Evolutionary conservation across 2,888 invertebrate genomes (phyloP).

Genomic region (Diaperis boleti): DNA sequence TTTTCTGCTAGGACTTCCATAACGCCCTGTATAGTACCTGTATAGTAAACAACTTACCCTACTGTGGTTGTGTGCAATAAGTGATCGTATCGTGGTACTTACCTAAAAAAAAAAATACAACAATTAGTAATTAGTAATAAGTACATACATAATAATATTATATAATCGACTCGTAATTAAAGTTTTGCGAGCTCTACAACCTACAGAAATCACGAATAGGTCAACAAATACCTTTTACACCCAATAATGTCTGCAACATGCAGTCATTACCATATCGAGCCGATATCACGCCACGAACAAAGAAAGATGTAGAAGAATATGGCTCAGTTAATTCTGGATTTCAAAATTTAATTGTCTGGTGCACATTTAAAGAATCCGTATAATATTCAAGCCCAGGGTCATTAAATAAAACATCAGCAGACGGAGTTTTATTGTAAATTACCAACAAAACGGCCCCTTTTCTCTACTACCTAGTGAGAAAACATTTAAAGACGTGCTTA

Average conservation of each 20-base stretch:
- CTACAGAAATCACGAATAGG: no score
- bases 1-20: no score
- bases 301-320: no score
- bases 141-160: background rate
- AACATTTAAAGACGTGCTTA: conserved; percentile 48
- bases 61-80: no score
- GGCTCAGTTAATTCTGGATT: no score
- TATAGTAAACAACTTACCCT: background rate
- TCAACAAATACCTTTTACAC: conserved; percentile 29
- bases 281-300: conserved; percentile 13
- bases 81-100: no score
- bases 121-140: conserved; percentile 9
- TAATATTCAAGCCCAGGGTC: conserved; percentile 18
- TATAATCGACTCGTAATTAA: conserved; percentile 24
- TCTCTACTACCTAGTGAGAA: conserved; percentile 41
- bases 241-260: conserved; percentile 34
- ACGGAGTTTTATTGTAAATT: conserved; percentile 39
- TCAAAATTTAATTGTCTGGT: no score
- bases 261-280: conserved; percentile 31
- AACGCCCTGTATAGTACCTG: background rate
- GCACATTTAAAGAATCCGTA: no score
- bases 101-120: conserved; percentile 33
- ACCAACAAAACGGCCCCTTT: conserved; percentile 41
- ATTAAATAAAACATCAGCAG: conserved; percentile 34
- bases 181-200: no score